Evolutionary conservation across 1,140 invertebrate genomes (phyloP).

Genomic region (Pogonomyrmex californicus): DNA sequence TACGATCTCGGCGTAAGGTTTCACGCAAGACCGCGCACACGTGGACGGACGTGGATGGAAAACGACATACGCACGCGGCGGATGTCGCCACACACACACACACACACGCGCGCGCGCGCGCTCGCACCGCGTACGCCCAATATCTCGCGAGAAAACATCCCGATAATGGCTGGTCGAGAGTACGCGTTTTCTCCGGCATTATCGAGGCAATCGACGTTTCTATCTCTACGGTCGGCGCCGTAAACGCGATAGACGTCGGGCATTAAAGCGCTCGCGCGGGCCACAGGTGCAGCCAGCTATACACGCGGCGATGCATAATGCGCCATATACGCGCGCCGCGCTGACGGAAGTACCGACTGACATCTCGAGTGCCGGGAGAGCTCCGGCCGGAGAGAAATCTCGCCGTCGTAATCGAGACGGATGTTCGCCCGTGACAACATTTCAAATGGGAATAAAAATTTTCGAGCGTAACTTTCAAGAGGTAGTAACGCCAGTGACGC

Average conservation of each 20-base stretch:
- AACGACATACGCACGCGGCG: neutral
- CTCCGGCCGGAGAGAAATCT: conserved; percentile 52
- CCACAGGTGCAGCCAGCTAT: conserved; percentile 28
- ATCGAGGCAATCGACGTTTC: conserved; percentile 66
- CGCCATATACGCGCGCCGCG: conserved; percentile 6
- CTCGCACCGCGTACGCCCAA: neutral
- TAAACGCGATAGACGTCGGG: conserved; percentile 43
- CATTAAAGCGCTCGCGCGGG: conserved; percentile 35
- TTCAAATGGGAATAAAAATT: conserved; percentile 29
- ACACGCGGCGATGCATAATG: conserved; percentile 51
- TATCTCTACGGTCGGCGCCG: conserved; percentile 45
- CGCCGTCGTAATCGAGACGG: conserved; percentile 34
- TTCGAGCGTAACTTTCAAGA: neutral
- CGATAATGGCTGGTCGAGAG: conserved; percentile 42
- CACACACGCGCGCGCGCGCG: neutral
- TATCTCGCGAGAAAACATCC: conserved; percentile 59
- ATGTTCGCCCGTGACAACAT: conserved; percentile 12
- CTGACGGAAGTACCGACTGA: conserved; percentile 54
- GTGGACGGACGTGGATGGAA: neutral
- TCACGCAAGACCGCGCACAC: neutral
- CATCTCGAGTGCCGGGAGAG: conserved; percentile 44
- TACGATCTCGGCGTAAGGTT: conserved; percentile 4
- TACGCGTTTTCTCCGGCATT: conserved; percentile 57
- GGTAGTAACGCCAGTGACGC: neutral
- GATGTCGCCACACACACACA: neutral